phyloP scores from a whole-genome alignment of 2,797 vertebrate species.

The Phyllotis vaccarum region DNA sequence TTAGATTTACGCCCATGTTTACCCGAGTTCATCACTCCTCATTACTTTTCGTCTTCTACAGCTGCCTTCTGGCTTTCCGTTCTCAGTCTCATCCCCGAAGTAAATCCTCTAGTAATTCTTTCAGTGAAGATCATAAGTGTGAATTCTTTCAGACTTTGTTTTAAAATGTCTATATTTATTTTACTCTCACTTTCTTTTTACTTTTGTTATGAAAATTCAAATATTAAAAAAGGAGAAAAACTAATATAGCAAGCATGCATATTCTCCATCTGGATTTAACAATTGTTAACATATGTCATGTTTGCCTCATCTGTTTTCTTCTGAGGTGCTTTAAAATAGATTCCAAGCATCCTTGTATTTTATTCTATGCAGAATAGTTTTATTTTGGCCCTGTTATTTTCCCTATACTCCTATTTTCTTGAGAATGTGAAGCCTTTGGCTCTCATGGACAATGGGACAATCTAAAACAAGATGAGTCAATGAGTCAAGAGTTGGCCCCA shows the following conservation, averaged over 20 bases:
- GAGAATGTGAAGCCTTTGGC: slow-evolving; percentile 31
- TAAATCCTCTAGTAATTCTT: slow-evolving; percentile 67
- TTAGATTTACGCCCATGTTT: slow-evolving; percentile 62
- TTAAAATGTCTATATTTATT: slow-evolving; percentile 64
- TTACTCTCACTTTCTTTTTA: slow-evolving; percentile 61
- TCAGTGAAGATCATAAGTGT: slow-evolving; percentile 25
- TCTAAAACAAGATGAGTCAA: slow-evolving; percentile 41
- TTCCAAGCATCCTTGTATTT: slow-evolving; percentile 22
- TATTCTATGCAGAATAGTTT: slow-evolving; percentile 13
- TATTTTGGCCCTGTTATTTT: background rate
- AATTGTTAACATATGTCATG: slow-evolving; percentile 43
- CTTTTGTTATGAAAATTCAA: slow-evolving; percentile 69
- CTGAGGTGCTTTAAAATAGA: slow-evolving; percentile 55
- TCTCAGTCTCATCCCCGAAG: slow-evolving; percentile 61
- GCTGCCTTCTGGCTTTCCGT: slow-evolving; percentile 58
- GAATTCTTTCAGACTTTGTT: slow-evolving; percentile 70
- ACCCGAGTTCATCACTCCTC: slow-evolving; percentile 48
- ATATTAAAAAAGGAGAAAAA: slow-evolving; percentile 38
- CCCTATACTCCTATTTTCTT: background rate
- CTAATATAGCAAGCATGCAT: slow-evolving; percentile 11
- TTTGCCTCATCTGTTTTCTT: slow-evolving; percentile 40
- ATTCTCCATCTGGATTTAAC: slow-evolving; percentile 58
- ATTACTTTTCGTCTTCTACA: slow-evolving; percentile 40
- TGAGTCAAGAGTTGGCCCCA: background rate
- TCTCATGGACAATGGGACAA: slow-evolving; percentile 20